Conservation (phyloP, 2,797 vertebrate species). For the Sebastes goodei region DNA sequence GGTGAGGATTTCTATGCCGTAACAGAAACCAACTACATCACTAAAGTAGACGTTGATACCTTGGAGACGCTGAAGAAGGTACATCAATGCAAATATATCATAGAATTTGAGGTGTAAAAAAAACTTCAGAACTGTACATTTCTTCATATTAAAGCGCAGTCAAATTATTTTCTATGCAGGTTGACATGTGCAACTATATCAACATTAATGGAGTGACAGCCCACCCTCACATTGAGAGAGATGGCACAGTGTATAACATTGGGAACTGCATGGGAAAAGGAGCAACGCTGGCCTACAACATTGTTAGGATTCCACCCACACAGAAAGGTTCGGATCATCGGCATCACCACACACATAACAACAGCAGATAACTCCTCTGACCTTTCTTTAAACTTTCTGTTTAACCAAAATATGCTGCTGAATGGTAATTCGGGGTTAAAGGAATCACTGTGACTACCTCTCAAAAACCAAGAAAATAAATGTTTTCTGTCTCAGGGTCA, state of each 20-base stretch:
- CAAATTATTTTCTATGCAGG: constrained; percentile 74
- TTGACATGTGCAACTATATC: constrained; percentile 93
- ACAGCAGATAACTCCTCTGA: neutral
- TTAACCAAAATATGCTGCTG: neutral
- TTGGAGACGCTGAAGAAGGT: constrained; percentile 97
- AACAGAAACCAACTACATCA: constrained; percentile 97
- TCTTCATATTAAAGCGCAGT: neutral
- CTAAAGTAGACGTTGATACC: constrained; percentile 92
- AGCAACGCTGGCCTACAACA: constrained; percentile 93
- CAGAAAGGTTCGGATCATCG: constrained; percentile 86
- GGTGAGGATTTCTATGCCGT: constrained; percentile 97
- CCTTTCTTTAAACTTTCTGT: neutral
- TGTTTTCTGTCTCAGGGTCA: neutral
- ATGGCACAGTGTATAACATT: constrained; percentile 97
- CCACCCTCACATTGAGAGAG: constrained; percentile 94
- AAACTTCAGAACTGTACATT: neutral
- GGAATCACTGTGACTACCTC: neutral
- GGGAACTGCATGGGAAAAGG: constrained; percentile 99
- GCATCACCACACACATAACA: neutral
- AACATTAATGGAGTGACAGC: constrained; percentile 95
- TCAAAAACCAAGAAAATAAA: neutral
- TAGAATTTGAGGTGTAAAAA: neutral
- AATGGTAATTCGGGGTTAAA: neutral
- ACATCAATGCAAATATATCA: neutral
- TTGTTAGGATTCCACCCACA: constrained; percentile 90